These are phyloP conservation scores for Lithobates pipiens DNA, from an alignment of 2,797 vertebrate species.

Conservation along the genomic window DNA sequence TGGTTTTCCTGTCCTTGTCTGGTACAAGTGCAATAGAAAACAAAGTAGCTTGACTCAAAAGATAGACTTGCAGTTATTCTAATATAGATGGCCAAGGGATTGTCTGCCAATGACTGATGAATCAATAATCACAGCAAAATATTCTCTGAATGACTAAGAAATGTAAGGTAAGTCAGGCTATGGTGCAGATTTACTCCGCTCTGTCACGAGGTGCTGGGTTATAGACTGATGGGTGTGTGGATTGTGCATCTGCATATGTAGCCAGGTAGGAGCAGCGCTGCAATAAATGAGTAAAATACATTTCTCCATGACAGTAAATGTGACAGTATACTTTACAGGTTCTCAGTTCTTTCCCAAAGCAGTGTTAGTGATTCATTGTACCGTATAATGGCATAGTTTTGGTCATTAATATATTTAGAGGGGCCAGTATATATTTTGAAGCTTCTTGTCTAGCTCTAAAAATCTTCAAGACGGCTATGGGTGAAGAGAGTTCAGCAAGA, in stretches of 20 bases:
- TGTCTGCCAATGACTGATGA: slow-evolving; percentile 29
- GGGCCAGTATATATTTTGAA: slow-evolving; percentile 36
- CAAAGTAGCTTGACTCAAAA: background rate
- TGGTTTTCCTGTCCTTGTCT: background rate
- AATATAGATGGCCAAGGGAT: slow-evolving; percentile 10
- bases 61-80: background rate
- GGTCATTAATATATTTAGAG: slow-evolving; percentile 54
- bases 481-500: background rate
- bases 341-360: slow-evolving; percentile 36
- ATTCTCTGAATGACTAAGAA: slow-evolving; percentile 8
- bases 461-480: background rate
- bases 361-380: slow-evolving; percentile 33
- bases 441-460: background rate
- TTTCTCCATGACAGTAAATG: slow-evolving; percentile 46
- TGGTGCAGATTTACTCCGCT: slow-evolving; percentile 36
- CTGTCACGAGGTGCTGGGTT: slow-evolving; percentile 36
- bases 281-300: slow-evolving; percentile 52
- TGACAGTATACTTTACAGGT: slow-evolving; percentile 47
- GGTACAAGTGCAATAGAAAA: background rate
- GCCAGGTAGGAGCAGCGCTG: slow-evolving; percentile 37
- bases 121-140: slow-evolving; percentile 39
- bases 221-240: slow-evolving; percentile 41
- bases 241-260: slow-evolving; percentile 41
- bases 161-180: background rate
- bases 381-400: slow-evolving; percentile 27